Percentiles rank a stretch among this genome's conserved stretches.
Evolutionary conservation across 30 jellyfish, hydroid and myxozoan species (phyloP).

Genomic region (Chrysaora quinquecirrha): DNA sequence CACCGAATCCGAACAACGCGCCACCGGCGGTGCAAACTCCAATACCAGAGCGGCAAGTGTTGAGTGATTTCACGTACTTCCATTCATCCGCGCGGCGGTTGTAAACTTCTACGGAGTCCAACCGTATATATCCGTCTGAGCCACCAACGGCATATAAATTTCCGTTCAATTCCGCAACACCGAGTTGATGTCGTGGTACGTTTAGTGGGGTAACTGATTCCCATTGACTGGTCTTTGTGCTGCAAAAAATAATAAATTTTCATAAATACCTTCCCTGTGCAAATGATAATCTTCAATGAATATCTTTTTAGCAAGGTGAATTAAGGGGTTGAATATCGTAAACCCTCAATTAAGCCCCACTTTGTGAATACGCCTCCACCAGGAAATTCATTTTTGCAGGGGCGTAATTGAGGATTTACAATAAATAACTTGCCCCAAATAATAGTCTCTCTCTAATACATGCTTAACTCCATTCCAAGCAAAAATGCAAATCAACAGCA

Average conservation of each 20-base stretch:
- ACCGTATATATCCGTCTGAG: conserved; percentile 85
- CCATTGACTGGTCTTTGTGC: conserved; percentile 84
- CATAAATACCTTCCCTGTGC: too few species aligned
- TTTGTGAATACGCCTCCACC: too few species aligned
- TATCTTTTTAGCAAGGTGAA: too few species aligned
- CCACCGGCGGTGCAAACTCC: conserved; percentile 86
- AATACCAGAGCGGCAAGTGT: conserved; percentile 97
- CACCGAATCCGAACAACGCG: conserved; percentile 90
- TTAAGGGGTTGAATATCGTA: too few species aligned
- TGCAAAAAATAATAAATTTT: conserved; percentile 26
- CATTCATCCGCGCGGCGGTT: conserved; percentile 66
- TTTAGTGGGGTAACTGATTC: conserved; percentile 71
- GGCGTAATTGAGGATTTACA: too few species aligned
- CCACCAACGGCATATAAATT: conserved; percentile 96
- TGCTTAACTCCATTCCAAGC: too few species aligned
- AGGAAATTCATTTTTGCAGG: too few species aligned
- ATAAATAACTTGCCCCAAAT: too few species aligned
- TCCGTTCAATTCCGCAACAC: conserved; percentile 89
- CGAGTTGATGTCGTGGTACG: conserved; percentile 93
- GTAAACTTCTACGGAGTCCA: conserved; percentile 85
- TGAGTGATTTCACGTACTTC: conserved; percentile 70
- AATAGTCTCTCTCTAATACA: too few species aligned
- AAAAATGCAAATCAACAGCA: too few species aligned
- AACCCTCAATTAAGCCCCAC: too few species aligned
- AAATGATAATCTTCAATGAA: too few species aligned